Evolutionary conservation across 2,888 invertebrate species (phyloP), one percentile per base, ranked within the genome.

Genomic region (Antheraea assamensis): DNA sequence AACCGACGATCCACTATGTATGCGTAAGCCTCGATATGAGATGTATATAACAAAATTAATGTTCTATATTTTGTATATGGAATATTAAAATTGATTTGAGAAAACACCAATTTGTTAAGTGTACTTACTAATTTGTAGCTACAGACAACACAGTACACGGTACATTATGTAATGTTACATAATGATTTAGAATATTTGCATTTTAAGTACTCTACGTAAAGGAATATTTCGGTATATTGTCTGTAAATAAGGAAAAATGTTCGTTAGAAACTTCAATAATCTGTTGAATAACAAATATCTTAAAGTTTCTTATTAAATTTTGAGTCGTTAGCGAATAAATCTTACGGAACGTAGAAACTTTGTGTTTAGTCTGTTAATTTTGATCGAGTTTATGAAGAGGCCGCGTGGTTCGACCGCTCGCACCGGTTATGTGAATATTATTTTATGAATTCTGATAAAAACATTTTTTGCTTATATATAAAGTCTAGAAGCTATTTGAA

Each of bases 271-370:
- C 30, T 64, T 64, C 27, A 64, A 15, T 64, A 64, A 64, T 64
- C 61, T 64, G 61, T 64, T 64, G 27, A 64, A 64, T 64, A 64
- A 64, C 17, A 64, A 64, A 64, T 64, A 64, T 68, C 35, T 35
- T n/a, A 35, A 35, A 68, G 68, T 68, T 68, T n/a, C 10, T 68
- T 68, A 68, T 68, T 68, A 68, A 68, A 68, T 68, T 68, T 35
- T n/a, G 10, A 31, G 35, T 68, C 68, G 21, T 24, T 15, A 68
- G 31, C 35, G 68, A 68, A 68, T 68, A 35, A 68, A 68, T 68
- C 68, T 68, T 35, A n/a, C 35, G 35, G 68, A 35, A 68, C 35
- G 35, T 68, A 10, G 35, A 35, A 68, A 35, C 68, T 68, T 68
- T 68, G 35, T 35, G 35, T 68, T 68, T 35, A 27, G 61, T 64